These are phyloP conservation scores for Gymnodraco acuticeps DNA, from an alignment of 2,797 vertebrate species.

Conservation along the genomic window DNA sequence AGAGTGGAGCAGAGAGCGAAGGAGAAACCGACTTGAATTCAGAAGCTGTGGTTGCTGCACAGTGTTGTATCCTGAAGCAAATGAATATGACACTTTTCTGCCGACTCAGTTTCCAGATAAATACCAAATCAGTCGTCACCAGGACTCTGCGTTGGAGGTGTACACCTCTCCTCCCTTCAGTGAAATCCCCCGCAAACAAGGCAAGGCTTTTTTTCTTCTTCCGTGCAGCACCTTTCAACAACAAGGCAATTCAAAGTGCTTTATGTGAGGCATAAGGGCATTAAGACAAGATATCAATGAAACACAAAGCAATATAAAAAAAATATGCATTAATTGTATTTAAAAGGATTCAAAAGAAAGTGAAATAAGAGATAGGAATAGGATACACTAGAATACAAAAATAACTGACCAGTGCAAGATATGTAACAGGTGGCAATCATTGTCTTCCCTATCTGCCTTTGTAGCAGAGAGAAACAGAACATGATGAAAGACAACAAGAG, in stretches of 20 bases:
- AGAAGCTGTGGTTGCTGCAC: slow-evolving; percentile 41
- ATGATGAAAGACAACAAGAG: slow-evolving; percentile 4
- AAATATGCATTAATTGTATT: neutral
- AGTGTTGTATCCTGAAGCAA: slow-evolving; percentile 58
- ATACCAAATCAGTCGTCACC: slow-evolving; percentile 47
- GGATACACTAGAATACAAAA: neutral
- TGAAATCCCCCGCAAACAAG: slow-evolving; percentile 40
- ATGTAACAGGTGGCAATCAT: slow-evolving; percentile 24
- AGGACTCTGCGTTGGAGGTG: slow-evolving; percentile 41
- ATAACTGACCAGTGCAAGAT: neutral
- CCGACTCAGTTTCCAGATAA: slow-evolving; percentile 62
- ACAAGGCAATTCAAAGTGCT: slow-evolving; percentile 16
- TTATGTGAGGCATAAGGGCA: neutral
- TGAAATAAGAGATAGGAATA: neutral
- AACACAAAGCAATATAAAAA: neutral
- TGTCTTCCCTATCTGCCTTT: slow-evolving; percentile 16
- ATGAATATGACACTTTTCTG: slow-evolving; percentile 60
- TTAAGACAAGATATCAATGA: neutral
- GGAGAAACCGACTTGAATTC: slow-evolving; percentile 25
- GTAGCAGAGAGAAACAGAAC: slow-evolving; percentile 29
- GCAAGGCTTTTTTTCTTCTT: neutral
- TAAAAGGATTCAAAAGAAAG: neutral
- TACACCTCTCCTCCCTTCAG: slow-evolving; percentile 11
- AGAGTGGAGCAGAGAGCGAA: neutral
- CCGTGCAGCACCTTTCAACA: slow-evolving; percentile 7